Base-by-base conservation (phyloP, 2,888 invertebrate genomes). In the Priocnemis perturbator region DNA sequence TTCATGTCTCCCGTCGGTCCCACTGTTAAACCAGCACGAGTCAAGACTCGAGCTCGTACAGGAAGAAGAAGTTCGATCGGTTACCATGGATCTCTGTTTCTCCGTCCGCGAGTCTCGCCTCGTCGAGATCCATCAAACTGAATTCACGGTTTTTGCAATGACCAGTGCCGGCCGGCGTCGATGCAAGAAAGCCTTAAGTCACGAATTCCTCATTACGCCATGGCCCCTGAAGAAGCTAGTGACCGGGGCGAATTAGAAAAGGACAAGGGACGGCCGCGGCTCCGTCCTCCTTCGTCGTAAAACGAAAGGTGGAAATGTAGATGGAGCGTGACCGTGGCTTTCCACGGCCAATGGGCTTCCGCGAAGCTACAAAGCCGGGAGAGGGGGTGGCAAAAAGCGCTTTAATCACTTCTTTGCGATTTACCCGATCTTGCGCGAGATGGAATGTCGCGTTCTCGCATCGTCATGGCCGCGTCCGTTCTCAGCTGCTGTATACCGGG, bases 381-480 rank as follows among this genome's bases (percentile, higher is more conserved):
- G 3, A 47, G 50, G 50, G 50, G 20, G 50, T 20, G 50, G 50
- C 50, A 55, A 55, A 55, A 55, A 23, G 55, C 23, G 15, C 23
- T 55, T 55, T 55, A 55, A 55, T 55, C 21, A 23, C 55, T 55
- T 55, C 55, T 19, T 17, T 45, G 53, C 45, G 30, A 44, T 20
- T 55, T 21, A 17, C 15, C 14, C 61, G 61, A 67, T 62, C 61
- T 56, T 56, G 47, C 53, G 61, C 62, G 26, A 55, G 55, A 23
- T 4, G 20, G 53, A 53, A 44, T 44, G 62, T 69, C 65, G 59
- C 59, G 50, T 50, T 50, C 19, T n/a, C n/a, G 50, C 50, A 14
- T 1, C 5, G 50, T 50, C 50, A 50, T 50, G 11, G 17, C 9
- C 9, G 47, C 9, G 5, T 37, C 37, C 11, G 37, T 1, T 11